A percentile compares a stretch with the other conserved stretches of the same genome.
Conservation (phyloP, 2,113 vertebrate species). For the Amphiprion ocellaris region DNA sequence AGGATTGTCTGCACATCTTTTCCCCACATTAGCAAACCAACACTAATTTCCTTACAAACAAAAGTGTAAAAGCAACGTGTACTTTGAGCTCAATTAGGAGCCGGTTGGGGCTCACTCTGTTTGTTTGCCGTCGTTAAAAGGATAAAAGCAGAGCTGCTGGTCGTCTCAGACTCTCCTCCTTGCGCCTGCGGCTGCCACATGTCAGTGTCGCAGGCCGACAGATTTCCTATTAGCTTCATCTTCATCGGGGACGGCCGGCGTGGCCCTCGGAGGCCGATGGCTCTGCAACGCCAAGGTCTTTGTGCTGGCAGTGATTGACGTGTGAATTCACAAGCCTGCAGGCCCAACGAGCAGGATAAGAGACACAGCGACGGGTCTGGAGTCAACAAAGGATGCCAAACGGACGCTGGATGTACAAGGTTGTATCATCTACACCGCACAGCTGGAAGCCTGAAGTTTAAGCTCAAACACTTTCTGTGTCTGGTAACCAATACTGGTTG, state of each 20-base stretch:
- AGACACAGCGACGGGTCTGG: background rate
- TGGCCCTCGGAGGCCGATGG: constrained; percentile 45
- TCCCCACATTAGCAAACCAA: background rate
- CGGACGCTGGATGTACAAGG: background rate
- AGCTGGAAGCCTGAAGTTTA: background rate
- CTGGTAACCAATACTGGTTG: too few species aligned
- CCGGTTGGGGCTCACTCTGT: too few species aligned
- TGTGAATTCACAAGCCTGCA: constrained; percentile 34
- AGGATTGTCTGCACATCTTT: too few species aligned
- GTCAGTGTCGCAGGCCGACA: constrained; percentile 54
- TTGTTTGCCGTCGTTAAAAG: constrained; percentile 11
- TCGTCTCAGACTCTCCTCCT: constrained; percentile 15
- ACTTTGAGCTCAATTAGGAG: background rate
- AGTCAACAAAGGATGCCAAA: background rate
- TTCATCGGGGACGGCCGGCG: constrained; percentile 48
- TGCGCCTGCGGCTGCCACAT: constrained; percentile 38
- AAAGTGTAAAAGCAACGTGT: too few species aligned
- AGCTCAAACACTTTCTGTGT: too few species aligned
- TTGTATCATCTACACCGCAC: background rate
- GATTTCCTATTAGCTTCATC: constrained; percentile 62
- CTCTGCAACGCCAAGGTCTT: constrained; percentile 35
- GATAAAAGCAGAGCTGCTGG: background rate
- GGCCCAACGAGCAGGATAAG: constrained; percentile 11
- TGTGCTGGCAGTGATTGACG: constrained; percentile 48
- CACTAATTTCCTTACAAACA: too few species aligned